Conservation (phyloP, 2,888 invertebrate species). For the Mythimna lalbum region DNA sequence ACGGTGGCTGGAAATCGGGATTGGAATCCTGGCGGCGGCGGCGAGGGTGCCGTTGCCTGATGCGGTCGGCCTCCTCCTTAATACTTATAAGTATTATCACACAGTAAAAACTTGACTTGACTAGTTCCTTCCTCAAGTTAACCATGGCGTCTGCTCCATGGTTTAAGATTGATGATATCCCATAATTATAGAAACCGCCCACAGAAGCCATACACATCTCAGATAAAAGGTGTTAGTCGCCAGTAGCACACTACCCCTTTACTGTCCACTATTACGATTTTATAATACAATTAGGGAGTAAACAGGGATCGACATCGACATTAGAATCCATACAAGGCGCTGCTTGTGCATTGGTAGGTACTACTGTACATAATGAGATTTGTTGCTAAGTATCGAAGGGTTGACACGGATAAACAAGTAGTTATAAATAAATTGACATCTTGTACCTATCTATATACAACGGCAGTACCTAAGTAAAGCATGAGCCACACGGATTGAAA, state of each 20-base stretch:
- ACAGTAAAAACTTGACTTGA: too few relatives aligned
- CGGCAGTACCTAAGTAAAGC: neutral
- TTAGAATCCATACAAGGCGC: conserved; percentile 85
- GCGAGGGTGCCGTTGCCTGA: too few relatives aligned
- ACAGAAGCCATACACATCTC: conserved; percentile 64
- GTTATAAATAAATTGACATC: conserved; percentile 26
- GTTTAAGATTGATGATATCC: neutral
- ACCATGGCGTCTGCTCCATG: neutral
- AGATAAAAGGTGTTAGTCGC: conserved; percentile 50
- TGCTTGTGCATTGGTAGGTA: conserved; percentile 80
- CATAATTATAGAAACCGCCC: conserved; percentile 31
- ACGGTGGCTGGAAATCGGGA: too few relatives aligned
- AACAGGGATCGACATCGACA: conserved; percentile 68
- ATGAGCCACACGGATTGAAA: too few relatives aligned
- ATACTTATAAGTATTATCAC: too few relatives aligned
- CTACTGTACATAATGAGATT: conserved; percentile 82
- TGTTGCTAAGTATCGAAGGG: conserved; percentile 65
- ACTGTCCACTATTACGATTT: conserved; percentile 83
- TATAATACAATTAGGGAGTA: conserved; percentile 80
- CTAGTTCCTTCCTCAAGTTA: too few relatives aligned
- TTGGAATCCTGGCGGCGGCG: too few relatives aligned
- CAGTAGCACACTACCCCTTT: conserved; percentile 75
- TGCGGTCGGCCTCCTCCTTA: too few relatives aligned
- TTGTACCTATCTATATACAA: neutral
- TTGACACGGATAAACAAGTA: conserved; percentile 52